phyloP scores from a whole-genome alignment of 2,888 invertebrate species.

The Tortrix viridana region DNA sequence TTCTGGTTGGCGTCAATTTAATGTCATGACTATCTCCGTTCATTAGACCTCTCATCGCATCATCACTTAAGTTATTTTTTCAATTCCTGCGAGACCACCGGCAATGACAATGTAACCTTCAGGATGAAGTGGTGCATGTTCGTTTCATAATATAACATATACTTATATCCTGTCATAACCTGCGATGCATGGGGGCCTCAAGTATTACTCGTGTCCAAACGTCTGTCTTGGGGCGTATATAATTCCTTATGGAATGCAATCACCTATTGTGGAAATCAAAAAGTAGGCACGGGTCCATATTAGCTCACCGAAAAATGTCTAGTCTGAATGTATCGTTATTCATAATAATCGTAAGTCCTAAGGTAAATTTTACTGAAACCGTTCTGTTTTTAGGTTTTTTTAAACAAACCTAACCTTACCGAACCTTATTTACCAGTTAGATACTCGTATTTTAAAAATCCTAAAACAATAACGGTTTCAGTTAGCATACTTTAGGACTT shows the following conservation, averaged over 20 bases:
- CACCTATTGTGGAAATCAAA: conserved; percentile 35
- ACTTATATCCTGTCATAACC: conserved; percentile 53
- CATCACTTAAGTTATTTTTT: conserved; percentile 59
- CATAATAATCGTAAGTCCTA: too few relatives aligned
- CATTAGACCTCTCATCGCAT: conserved; percentile 68
- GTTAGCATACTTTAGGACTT: too few relatives aligned
- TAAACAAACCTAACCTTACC: too few relatives aligned
- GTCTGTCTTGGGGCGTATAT: conserved; percentile 48
- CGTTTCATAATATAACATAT: conserved; percentile 46
- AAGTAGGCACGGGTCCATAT: too few relatives aligned
- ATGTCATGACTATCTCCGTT: conserved; percentile 56
- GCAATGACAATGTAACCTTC: conserved; percentile 53
- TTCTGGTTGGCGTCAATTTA: conserved; percentile 60
- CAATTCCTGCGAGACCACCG: conserved; percentile 54
- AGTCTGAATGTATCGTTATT: too few relatives aligned
- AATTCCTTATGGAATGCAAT: conserved; percentile 48
- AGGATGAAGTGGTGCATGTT: conserved; percentile 69
- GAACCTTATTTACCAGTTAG: too few relatives aligned
- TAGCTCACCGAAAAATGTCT: too few relatives aligned
- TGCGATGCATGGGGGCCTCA: conserved; percentile 66
- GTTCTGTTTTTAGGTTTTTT: too few relatives aligned
- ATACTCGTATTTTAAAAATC: too few relatives aligned
- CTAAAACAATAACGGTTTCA: too few relatives aligned
- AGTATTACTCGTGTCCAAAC: conserved; percentile 52
- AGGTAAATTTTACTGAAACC: too few relatives aligned